phyloP scores from a whole-genome alignment of 2,888 invertebrate genomes.

The Diloba caeruleocephala region DNA sequence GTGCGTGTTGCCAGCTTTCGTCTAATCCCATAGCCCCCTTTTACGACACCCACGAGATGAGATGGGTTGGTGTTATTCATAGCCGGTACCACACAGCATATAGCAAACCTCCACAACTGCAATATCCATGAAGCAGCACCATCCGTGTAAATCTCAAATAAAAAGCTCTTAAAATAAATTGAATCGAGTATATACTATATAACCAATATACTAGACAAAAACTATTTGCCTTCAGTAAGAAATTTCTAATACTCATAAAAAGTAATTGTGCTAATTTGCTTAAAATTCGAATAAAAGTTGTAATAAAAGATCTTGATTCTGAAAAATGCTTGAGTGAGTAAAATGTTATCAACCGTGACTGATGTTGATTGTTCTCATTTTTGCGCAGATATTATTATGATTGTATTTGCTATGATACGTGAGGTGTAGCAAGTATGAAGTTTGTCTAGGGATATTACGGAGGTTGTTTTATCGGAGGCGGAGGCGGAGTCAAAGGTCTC shows the following conservation, averaged over 20 bases:
- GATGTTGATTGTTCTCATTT: slow-evolving; percentile 60
- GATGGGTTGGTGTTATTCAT: no score
- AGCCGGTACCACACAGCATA: no score
- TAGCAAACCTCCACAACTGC: neutral
- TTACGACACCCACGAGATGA: no score
- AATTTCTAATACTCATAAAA: neutral
- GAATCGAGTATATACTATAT: neutral
- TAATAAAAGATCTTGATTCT: slow-evolving; percentile 15
- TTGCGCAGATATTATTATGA: slow-evolving; percentile 49
- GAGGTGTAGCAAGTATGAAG: no score
- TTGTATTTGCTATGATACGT: slow-evolving; percentile 20
- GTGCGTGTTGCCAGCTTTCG: no score
- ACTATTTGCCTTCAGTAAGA: neutral
- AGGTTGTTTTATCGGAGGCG: no score
- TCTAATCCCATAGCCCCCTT: no score
- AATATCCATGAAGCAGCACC: no score
- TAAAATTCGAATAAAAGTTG: slow-evolving; percentile 1
- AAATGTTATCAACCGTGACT: slow-evolving; percentile 34
- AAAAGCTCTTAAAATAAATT: slow-evolving; percentile 11
- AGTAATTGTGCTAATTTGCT: slow-evolving; percentile 2
- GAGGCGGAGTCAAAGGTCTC: no score
- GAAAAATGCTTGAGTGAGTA: slow-evolving; percentile 17
- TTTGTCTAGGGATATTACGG: no score
- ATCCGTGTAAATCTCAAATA: no score
- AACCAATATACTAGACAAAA: neutral